phyloP scores from a whole-genome alignment of 53 echinoderm and acorn worm species.

The Antedon mediterranea region DNA sequence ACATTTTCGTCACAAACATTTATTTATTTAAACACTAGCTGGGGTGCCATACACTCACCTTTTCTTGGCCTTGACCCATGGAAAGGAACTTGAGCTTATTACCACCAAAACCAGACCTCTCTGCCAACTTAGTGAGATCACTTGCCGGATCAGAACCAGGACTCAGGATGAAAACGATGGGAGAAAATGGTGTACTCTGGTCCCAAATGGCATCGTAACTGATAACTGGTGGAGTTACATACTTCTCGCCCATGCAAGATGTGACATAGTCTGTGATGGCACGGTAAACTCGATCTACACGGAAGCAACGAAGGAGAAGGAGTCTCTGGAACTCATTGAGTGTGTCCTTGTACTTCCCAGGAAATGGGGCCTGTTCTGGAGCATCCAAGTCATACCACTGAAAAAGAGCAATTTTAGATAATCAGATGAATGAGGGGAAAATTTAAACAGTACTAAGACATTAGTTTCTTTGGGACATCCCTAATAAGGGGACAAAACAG shows the following conservation, averaged over 20 bases:
- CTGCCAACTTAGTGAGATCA: constrained; percentile 88
- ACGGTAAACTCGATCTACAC: constrained; percentile 90
- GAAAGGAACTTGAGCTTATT: constrained; percentile 97
- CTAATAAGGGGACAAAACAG: no score
- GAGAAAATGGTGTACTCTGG: constrained; percentile 90
- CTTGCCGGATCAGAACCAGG: constrained; percentile 96
- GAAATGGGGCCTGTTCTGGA: constrained; percentile 64
- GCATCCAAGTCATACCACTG: constrained; percentile 94
- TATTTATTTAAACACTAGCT: no score
- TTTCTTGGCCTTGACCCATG: constrained; percentile 97
- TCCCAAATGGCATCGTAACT: constrained; percentile 98
- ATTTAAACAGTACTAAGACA: no score
- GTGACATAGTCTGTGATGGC: constrained; percentile 93
- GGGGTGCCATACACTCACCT: constrained; percentile 30
- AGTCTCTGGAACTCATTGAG: constrained; percentile 69
- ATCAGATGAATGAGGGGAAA: no score
- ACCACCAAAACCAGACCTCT: constrained; percentile 94
- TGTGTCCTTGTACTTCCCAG: constrained; percentile 66
- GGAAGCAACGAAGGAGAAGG: constrained; percentile 83
- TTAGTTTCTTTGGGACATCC: no score
- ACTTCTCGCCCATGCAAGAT: constrained; percentile 93
- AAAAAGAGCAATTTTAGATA: not conserved
- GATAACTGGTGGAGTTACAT: constrained; percentile 96
- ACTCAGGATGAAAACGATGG: constrained; percentile 96
- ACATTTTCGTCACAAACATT: no score